A percentile compares a stretch with the other conserved stretches of the same genome.
Evolutionary conservation across 2,888 invertebrate species (phyloP).

Genomic region (Melanotus villosus): DNA sequence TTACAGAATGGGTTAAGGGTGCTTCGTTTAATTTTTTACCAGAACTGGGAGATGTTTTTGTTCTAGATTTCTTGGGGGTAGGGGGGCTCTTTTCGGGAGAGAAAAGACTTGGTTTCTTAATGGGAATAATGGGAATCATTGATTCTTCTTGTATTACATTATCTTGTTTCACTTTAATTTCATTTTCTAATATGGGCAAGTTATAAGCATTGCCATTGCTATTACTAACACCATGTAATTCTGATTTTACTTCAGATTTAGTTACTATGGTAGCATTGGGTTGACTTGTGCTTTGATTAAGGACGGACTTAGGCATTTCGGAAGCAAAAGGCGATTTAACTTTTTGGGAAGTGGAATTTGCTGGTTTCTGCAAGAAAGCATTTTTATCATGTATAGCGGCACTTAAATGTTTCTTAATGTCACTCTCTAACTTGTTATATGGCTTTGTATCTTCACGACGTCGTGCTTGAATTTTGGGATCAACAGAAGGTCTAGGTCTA

Average conservation of each 20-base stretch:
- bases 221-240: constrained; percentile 32
- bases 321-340: constrained; percentile 61
- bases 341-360: constrained; percentile 65
- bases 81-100: constrained; percentile 76
- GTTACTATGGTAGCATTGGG: neutral
- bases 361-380: constrained; percentile 59
- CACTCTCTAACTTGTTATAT: constrained; percentile 58
- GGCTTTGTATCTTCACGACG: constrained; percentile 57
- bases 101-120: constrained; percentile 75
- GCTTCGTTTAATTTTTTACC: constrained; percentile 54
- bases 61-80: constrained; percentile 55
- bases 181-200: constrained; percentile 42
- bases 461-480: constrained; percentile 57
- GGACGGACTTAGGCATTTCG: constrained; percentile 64
- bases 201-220: constrained; percentile 43
- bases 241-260: constrained; percentile 27
- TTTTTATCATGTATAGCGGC: constrained; percentile 59
- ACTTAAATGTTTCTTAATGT: constrained; percentile 61
- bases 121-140: constrained; percentile 49
- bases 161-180: constrained; percentile 36
- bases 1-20: constrained; percentile 56
- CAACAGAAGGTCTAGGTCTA: constrained; percentile 48
- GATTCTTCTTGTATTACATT: constrained; percentile 35
- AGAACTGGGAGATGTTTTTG: constrained; percentile 53
- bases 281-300: constrained; percentile 49